These are phyloP conservation scores for Metridium senile DNA, from an alignment of 92 coral and sea anemone species.

Conservation along the genomic window DNA sequence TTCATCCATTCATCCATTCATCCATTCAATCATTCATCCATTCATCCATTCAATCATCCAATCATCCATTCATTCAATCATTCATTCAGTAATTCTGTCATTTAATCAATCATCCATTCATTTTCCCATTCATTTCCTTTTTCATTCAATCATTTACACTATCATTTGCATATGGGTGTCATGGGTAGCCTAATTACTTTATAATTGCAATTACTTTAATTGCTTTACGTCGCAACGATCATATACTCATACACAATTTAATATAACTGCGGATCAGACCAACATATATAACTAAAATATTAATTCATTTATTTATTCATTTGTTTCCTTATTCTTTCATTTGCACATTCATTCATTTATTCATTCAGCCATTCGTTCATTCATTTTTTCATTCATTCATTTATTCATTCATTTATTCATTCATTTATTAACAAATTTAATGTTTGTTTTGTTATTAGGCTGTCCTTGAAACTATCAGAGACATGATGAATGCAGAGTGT, in stretches of 20 bases:
- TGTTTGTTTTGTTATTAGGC: constrained; percentile 53
- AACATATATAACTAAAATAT: no score
- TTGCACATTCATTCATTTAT: not conserved
- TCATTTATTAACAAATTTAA: not conserved
- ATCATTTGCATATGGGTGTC: no score
- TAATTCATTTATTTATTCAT: not conserved
- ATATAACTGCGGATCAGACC: no score
- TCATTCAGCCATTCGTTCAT: not conserved
- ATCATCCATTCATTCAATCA: not conserved
- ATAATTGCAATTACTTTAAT: no score
- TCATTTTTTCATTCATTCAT: not conserved
- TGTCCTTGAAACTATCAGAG: constrained; percentile 94
- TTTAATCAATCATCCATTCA: not conserved
- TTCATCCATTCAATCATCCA: not conserved
- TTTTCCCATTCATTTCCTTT: not conserved
- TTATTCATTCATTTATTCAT: not conserved
- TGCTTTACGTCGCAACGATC: no score
- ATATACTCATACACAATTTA: no score
- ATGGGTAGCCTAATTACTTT: no score
- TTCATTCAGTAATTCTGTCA: not conserved
- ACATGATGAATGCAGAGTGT: constrained; percentile 96
- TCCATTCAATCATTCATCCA: not conserved
- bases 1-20: not conserved
- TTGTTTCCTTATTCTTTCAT: not conserved
- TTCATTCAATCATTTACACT: not conserved